Base-by-base conservation (phyloP, 2,888 invertebrate species). In the Acanthosepion lycidas region DNA sequence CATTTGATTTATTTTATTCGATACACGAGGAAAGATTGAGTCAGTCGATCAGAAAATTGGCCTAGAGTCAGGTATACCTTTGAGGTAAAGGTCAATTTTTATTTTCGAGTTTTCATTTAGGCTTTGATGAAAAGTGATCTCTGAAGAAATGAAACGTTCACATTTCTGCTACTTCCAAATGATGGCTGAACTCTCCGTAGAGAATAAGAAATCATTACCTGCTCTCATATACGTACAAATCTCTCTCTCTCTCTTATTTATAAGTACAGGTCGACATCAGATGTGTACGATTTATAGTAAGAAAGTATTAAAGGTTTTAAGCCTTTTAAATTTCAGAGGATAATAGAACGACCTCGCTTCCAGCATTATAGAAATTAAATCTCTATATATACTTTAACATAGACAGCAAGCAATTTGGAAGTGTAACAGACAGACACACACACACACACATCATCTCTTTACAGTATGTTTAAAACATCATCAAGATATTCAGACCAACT, bases 1-100 rank as follows among this genome's bases (percentile, higher is more conserved):
- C 78, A 78, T 33, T 78, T n/a, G n/a, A 78, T 78, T 78, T 78
- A 78, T 78, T 78, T 78, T 78, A 78, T 78, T n/a, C n/a, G n/a
- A 78, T 78, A 78, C n/a, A n/a, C n/a, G 78, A 33, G 9, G 78
- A n/a, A 33, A 78, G n/a, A 78, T 78, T n/a, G n/a, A n/a, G 78
- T n/a, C 12, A 33, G 78, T 18, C n/a, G 78, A 78, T n/a, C 15
- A 33, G n/a, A 33, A 78, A n/a, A 78, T 78, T 78, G 78, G 78
- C 78, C 78, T 78, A 78, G 78, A 78, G 78, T 78, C 78, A 78
- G 78, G 78, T 78, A 33, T 78, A 78, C 78, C 78, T 78, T 78
- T 78, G 78, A 78, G 78, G 78, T 78, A 78, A 78, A 78, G 78
- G 78, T 78, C 78, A 78, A 78, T 78, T 78, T 78, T 78, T 78